Evolutionary conservation across 2,113 vertebrate genomes (phyloP), one percentile per base, ranked within the genome.

Genomic region (Tautogolabrus adspersus): DNA sequence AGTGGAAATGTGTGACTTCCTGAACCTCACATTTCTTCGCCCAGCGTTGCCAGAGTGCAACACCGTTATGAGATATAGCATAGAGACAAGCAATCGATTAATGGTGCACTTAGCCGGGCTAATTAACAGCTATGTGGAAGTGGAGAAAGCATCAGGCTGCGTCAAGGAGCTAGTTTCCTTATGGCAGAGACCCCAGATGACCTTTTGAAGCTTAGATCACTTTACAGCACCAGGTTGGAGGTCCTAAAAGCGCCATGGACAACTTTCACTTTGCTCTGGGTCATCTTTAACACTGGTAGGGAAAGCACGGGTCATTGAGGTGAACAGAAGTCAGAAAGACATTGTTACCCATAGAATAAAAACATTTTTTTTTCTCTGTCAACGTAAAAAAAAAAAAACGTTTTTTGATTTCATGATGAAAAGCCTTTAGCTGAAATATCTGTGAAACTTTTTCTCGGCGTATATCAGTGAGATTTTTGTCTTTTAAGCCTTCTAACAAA

Each of bases 41-140:
- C 72, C n/a, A 30, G 57, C 65, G 64, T 86, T 84, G 81, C 76
- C 66, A 66, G 81, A 87, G 81, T 59, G 86, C 75, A 81, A 77
- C 79, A 54, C 72, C 63, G 86, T 89, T 93, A 93, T 94, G 93
- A 94, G 91, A 91, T 92, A 92, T 88, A 88, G 85, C 86, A 37
- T 58, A n/a, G 81, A 87, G 93, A 93, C 89, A 89, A 82, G 85
- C 90, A 87, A 93, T 94, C 92, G 93, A 94, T 94, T 93, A 94
- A 94, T 94, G 92, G 92, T 90, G 92, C 91, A 93, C 94, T 94
- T 91, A 93, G 91, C 90, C 42, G 51, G 66, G 68, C 93, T 93
- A 94, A 94, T 95, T 94, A 94, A 93, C 93, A 92, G 88, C 86
- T 89, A 77, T 90, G 90, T 83, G 82, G 89, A 78, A 72, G 85